phyloP scores from a whole-genome alignment of 1,140 invertebrate genomes.

The Lucilia cuprina region DNA sequence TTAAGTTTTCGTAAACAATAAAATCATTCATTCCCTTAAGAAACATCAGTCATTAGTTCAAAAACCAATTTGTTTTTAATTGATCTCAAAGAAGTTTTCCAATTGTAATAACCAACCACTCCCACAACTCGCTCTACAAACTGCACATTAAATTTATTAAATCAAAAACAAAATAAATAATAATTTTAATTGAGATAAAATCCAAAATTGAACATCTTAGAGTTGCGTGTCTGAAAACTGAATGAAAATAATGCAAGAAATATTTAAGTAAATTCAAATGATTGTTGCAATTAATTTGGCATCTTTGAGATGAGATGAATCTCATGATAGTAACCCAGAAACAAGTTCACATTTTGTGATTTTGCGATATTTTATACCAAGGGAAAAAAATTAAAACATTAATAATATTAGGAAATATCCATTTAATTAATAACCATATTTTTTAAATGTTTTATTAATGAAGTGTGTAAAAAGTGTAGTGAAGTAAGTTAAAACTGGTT shows the following conservation, averaged over 20 bases:
- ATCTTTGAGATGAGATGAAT: slow-evolving; percentile 3
- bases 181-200: not conserved
- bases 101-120: not conserved
- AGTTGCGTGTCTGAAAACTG: not conserved
- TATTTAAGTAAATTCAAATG: not conserved
- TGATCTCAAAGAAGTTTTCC: not conserved
- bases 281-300: not conserved
- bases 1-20: not conserved
- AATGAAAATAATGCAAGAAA: not conserved
- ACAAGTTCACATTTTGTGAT: slow-evolving; percentile 27
- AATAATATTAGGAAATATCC: no score
- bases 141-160: not conserved
- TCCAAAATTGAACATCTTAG: not conserved
- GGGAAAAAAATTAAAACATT: no score
- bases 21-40: not conserved
- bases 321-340: slow-evolving; percentile 33
- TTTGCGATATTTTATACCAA: not conserved
- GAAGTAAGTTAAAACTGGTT: no score
- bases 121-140: not conserved
- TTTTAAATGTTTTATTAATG: no score
- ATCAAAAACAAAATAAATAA: not conserved
- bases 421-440: no score
- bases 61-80: not conserved
- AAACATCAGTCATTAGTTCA: not conserved
- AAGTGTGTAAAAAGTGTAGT: no score